These are phyloP conservation scores for Procambarus virginalis DNA, from an alignment of 1,140 invertebrate species.

Conservation along the genomic window DNA sequence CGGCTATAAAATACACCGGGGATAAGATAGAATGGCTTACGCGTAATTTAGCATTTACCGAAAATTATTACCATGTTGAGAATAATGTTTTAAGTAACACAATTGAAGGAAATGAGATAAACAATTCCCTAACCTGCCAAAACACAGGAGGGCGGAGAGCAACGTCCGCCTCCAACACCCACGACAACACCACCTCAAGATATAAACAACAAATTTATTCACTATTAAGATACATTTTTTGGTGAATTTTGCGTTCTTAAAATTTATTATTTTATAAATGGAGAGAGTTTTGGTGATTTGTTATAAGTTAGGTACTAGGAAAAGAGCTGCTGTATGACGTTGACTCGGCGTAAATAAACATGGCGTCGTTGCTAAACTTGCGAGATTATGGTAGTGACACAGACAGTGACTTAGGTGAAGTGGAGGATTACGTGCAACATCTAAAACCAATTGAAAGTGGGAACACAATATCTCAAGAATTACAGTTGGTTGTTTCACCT, in stretches of 20 bases:
- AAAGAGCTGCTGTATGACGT: conserved; percentile 8
- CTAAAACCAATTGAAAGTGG: conserved; percentile 56
- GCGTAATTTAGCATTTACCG: too few species aligned
- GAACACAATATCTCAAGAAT: conserved; percentile 41
- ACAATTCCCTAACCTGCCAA: conserved; percentile 48
- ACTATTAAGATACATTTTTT: too few species aligned
- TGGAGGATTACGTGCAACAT: conserved; percentile 46
- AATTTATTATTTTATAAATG: too few species aligned
- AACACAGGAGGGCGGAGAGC: conserved; percentile 57
- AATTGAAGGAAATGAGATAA: conserved; percentile 32
- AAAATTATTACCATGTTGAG: not conserved
- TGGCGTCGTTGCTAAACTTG: conserved; percentile 60
- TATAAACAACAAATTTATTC: not conserved
- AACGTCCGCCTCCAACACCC: conserved; percentile 47
- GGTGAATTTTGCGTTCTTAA: too few species aligned
- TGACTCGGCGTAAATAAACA: conserved; percentile 48
- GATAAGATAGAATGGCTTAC: too few species aligned
- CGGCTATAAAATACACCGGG: not conserved
- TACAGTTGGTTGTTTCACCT: conserved; percentile 58
- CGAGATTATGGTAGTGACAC: conserved; percentile 64
- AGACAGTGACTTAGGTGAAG: conserved; percentile 45
- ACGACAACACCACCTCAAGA: not conserved
- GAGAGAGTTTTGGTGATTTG: too few species aligned
- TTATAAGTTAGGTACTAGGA: too few species aligned
- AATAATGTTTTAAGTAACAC: not conserved